These are phyloP conservation scores for Lepilemur septentrionalis DNA, from an alignment of 2,797 vertebrate genomes.

Conservation along the genomic window DNA sequence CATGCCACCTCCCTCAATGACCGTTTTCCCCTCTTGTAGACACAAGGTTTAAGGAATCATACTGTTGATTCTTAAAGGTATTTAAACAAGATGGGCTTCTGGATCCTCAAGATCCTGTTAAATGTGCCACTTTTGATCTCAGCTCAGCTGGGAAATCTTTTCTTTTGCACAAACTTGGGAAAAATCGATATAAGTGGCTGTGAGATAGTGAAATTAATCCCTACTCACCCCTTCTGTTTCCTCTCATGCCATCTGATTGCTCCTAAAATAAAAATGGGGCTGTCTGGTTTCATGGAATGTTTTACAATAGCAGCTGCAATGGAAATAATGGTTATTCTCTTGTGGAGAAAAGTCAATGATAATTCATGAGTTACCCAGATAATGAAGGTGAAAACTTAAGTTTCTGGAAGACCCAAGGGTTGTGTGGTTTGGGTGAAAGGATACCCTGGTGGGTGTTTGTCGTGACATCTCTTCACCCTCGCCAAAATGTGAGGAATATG, in stretches of 20 bases:
- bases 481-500: background rate
- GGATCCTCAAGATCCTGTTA: slow-evolving; percentile 53
- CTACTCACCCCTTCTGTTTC: slow-evolving; percentile 14
- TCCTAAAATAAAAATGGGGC: slow-evolving; percentile 33
- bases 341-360: slow-evolving; percentile 16
- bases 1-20: background rate
- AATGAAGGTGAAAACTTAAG: background rate
- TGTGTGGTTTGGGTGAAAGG: background rate
- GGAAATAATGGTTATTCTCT: slow-evolving; percentile 18
- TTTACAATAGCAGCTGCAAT: background rate
- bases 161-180: slow-evolving; percentile 62
- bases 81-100: slow-evolving; percentile 61
- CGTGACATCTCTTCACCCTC: background rate
- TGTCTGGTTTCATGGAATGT: slow-evolving; percentile 15
- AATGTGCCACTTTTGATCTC: slow-evolving; percentile 63
- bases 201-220: slow-evolving; percentile 56
- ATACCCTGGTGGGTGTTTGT: background rate
- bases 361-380: slow-evolving; percentile 31
- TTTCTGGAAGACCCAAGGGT: slow-evolving; percentile 17
- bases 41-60: slow-evolving; percentile 49
- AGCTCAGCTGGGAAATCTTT: slow-evolving; percentile 69
- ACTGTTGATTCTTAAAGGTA: slow-evolving; percentile 44
- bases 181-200: slow-evolving; percentile 64
- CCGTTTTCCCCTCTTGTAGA: slow-evolving; percentile 11
- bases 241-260: slow-evolving; percentile 9